These are phyloP conservation scores for Indicator indicator DNA, from an alignment of 2,113 vertebrate species.

Conservation along the genomic window DNA sequence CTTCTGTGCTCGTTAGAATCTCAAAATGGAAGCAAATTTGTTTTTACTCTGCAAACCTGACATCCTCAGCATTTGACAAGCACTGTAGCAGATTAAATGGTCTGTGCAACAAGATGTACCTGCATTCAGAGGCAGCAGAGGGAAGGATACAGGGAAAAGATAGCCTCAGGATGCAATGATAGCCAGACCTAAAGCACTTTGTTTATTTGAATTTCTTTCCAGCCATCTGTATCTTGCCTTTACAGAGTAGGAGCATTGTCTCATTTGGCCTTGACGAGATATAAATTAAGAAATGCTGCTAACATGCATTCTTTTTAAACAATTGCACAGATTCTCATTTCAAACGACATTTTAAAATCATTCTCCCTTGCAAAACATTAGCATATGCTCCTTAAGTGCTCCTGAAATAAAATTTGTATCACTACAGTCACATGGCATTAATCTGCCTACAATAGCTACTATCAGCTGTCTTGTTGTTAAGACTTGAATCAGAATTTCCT, in stretches of 20 bases:
- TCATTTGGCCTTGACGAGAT: neutral
- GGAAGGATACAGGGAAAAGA: neutral
- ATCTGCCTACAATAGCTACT: neutral
- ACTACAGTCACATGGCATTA: neutral
- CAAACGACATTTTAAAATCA: neutral
- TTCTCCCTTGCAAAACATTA: slow-evolving; percentile 10
- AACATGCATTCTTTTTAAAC: neutral
- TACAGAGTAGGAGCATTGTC: neutral
- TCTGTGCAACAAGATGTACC: neutral
- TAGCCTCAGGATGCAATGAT: neutral
- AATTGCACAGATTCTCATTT: slow-evolving; percentile 20
- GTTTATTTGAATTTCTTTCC: neutral
- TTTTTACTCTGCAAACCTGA: neutral
- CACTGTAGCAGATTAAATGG: neutral
- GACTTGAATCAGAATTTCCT: neutral
- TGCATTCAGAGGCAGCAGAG: neutral
- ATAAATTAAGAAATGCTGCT: slow-evolving; percentile 3
- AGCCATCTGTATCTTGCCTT: slow-evolving; percentile 11
- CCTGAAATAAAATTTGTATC: slow-evolving; percentile 34
- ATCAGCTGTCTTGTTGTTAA: neutral
- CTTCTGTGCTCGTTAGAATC: neutral
- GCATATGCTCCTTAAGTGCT: slow-evolving; percentile 3
- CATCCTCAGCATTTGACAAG: neutral
- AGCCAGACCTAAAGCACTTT: neutral
- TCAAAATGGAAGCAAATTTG: neutral